phyloP scores from a whole-genome alignment of 1,140 invertebrate species.

The Pachyrhynchus sulphureomaculatus region DNA sequence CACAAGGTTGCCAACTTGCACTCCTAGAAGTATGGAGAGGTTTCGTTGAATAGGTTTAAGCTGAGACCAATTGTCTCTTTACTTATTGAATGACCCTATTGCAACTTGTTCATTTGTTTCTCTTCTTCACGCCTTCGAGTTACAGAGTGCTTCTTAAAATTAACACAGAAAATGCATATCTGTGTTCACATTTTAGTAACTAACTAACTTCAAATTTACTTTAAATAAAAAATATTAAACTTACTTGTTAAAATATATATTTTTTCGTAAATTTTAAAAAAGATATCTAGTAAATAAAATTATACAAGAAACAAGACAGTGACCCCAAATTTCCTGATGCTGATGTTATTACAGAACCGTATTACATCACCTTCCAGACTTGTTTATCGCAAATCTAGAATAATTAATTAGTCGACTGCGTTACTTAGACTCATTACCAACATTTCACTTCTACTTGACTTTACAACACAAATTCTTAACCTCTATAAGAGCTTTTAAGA shows the following conservation, averaged over 20 bases:
- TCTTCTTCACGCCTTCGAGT: too few relatives aligned
- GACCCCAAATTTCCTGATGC: neutral
- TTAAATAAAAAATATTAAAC: too few relatives aligned
- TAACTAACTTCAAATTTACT: too few relatives aligned
- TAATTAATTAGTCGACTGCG: slow-evolving; percentile 1
- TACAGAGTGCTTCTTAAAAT: too few relatives aligned
- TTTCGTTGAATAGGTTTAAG: too few relatives aligned
- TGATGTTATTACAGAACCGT: neutral
- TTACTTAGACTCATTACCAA: neutral
- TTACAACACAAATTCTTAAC: neutral
- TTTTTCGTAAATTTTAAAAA: slow-evolving; percentile 8
- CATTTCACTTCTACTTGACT: neutral
- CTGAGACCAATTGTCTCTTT: too few relatives aligned
- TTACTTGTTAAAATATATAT: slow-evolving; percentile 11
- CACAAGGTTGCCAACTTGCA: too few relatives aligned
- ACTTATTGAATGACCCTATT: too few relatives aligned
- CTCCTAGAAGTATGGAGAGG: too few relatives aligned
- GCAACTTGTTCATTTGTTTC: too few relatives aligned
- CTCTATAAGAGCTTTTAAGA: neutral
- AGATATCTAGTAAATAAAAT: slow-evolving; percentile 10
- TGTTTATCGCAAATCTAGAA: slow-evolving; percentile 1
- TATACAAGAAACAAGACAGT: slow-evolving; percentile 13
- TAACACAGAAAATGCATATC: too few relatives aligned
- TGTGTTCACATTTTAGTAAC: too few relatives aligned
- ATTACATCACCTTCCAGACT: neutral